phyloP scores from a whole-genome alignment of 2,888 invertebrate species.

The Agrenia bidenticulata region DNA sequence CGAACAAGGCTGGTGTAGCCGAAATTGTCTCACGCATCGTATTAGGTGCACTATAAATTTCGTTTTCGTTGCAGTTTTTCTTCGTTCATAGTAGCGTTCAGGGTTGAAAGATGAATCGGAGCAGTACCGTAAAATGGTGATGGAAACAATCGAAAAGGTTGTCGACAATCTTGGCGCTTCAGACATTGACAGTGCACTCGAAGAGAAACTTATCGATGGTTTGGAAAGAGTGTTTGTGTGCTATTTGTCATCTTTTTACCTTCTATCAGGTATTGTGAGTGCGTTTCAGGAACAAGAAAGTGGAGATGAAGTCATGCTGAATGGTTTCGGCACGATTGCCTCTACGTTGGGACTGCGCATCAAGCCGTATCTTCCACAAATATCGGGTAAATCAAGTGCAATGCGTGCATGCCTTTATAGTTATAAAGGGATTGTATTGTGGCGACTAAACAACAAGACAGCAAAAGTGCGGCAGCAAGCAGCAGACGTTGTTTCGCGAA shows the following conservation, averaged over 20 bases:
- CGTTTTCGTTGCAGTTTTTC: too few species aligned
- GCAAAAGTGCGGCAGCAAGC: slow-evolving; percentile 99
- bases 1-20: slow-evolving; percentile 98
- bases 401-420: too few species aligned
- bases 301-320: slow-evolving; percentile 98
- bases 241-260: too few species aligned
- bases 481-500: slow-evolving; percentile 93
- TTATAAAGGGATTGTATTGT: too few species aligned
- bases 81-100: slow-evolving; percentile 98
- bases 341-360: slow-evolving; percentile 93
- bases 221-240: too few species aligned
- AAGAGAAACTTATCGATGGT: slow-evolving; percentile 99
- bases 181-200: slow-evolving; percentile 95
- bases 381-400: too few species aligned
- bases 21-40: too few species aligned
- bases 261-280: slow-evolving; percentile 96
- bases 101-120: slow-evolving; percentile 99
- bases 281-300: slow-evolving; percentile 99
- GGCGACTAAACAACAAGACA: slow-evolving; percentile 99
- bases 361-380: slow-evolving; percentile 98
- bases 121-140: slow-evolving; percentile 99
- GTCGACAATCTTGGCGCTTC: slow-evolving; percentile 96
- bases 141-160: slow-evolving; percentile 99
- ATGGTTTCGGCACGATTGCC: slow-evolving; percentile 98
- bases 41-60: too few species aligned